These are phyloP conservation scores for Hecatera dysodea DNA, from an alignment of 2,888 invertebrate species.

Conservation along the genomic window DNA sequence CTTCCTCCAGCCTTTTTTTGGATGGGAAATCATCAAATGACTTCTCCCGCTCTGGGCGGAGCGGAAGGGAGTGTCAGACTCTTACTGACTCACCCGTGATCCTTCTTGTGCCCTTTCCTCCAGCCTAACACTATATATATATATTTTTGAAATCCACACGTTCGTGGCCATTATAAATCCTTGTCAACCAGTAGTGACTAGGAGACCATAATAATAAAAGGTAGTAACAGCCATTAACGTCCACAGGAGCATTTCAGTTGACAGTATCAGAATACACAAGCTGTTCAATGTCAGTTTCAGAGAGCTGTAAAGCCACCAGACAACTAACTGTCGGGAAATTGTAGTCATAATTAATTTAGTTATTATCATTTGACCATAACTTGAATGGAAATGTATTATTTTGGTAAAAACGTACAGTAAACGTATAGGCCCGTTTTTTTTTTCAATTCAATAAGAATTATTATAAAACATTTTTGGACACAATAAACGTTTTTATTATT, in stretches of 20 bases:
- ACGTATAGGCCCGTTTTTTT: no score
- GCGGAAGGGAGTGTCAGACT: no score
- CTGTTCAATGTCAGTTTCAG: slow-evolving; percentile 51
- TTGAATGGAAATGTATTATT: background rate
- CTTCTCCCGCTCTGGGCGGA: no score
- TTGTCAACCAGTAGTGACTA: slow-evolving; percentile 34
- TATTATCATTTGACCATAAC: slow-evolving; percentile 32
- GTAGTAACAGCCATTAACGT: slow-evolving; percentile 43
- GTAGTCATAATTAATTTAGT: slow-evolving; percentile 44
- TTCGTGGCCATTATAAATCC: slow-evolving; percentile 34
- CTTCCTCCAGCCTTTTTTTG: no score
- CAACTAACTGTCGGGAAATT: slow-evolving; percentile 25
- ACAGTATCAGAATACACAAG: slow-evolving; percentile 54
- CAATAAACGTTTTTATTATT: no score
- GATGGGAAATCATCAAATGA: no score
- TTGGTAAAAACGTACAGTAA: no score
- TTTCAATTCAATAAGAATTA: no score
- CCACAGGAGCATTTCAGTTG: slow-evolving; percentile 38
- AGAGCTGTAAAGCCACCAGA: slow-evolving; percentile 29
- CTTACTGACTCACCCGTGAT: no score
- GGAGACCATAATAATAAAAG: slow-evolving; percentile 41
- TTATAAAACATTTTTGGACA: no score
- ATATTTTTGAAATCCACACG: background rate
- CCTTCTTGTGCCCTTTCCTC: no score
- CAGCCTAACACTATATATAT: no score